These are phyloP conservation scores for Gouania willdenowi DNA, from an alignment of 2,797 vertebrate genomes.

Conservation along the genomic window DNA sequence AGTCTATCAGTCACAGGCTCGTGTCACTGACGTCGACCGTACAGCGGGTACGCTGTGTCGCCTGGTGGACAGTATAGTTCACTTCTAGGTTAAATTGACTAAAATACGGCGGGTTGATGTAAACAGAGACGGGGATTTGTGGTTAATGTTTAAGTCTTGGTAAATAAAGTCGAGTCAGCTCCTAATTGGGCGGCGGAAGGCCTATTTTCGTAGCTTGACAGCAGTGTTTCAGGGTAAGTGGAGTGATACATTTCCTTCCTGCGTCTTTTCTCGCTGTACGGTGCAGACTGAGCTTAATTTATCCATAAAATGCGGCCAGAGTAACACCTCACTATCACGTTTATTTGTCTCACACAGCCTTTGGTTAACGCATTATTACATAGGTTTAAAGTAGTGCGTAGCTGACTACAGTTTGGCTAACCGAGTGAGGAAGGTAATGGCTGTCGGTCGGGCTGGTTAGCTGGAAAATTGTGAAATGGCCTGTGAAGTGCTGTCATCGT, in stretches of 20 bases:
- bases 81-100: slow-evolving; percentile 71
- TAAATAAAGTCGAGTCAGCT: slow-evolving; percentile 16
- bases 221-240: slow-evolving; percentile 74
- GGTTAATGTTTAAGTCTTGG: slow-evolving; percentile 23
- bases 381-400: slow-evolving; percentile 38
- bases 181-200: slow-evolving; percentile 14
- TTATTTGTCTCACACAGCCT: not conserved
- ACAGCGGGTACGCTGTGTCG: slow-evolving; percentile 64
- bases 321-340: slow-evolving; percentile 1
- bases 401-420: slow-evolving; percentile 21
- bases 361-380: not conserved
- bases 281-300: slow-evolving; percentile 27
- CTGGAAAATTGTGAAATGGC: slow-evolving; percentile 70
- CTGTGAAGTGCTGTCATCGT: slow-evolving; percentile 26
- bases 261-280: slow-evolving; percentile 67
- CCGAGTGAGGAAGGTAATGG: slow-evolving; percentile 70
- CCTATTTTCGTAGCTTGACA: slow-evolving; percentile 47
- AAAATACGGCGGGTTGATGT: slow-evolving; percentile 59
- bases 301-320: slow-evolving; percentile 35
- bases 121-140: slow-evolving; percentile 41
- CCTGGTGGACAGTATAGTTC: slow-evolving; percentile 73
- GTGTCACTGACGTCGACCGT: slow-evolving; percentile 66
- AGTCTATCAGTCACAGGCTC: slow-evolving; percentile 42
- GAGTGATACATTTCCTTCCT: slow-evolving; percentile 78
- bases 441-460: slow-evolving; percentile 69